Base-by-base conservation (phyloP, 2,797 vertebrate genomes). In the Rhynchotus rufescens region DNA sequence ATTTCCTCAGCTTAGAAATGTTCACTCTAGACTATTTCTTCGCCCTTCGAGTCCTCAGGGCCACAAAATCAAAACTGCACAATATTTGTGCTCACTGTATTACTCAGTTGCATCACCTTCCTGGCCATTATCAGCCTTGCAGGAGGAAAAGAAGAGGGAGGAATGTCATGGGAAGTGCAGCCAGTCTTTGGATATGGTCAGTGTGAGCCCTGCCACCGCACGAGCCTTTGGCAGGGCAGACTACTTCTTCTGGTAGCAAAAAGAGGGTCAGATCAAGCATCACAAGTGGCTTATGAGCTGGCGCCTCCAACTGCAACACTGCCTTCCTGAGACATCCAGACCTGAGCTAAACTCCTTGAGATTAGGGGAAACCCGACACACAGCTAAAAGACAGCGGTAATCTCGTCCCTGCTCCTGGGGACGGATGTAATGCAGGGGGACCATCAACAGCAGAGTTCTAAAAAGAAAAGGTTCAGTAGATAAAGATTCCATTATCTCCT, bases 321-420 rank as follows among this genome's bases (percentile, higher is more conserved):
- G 52, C 30, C 28, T 54, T 19, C 28, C 52, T 30, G 28, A 54
- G 52, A 54, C 28, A 54, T 7, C 28, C 28, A 54, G 28, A 54
- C 28, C 19, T 54, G 28, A n/a, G 52, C 52, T 54, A n/a, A 28
- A 45, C 30, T 23, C 59, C 72, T n/a, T 5, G 30, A 38, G 30
- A 56, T 13, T 16, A 1, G 1, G 21, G 28, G 32, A 32, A 23
- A 45, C 30, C n/a, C 2, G 0, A 57, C 34, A 1, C 3, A 1
- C n/a, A 25, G 56, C 23, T 59, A 17, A 2, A 71, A 38, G 52
- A 30, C 4, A 30, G 52, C 10, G 52, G 52, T 17, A 30, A 19
- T 54, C 25, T 71, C 77, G 9, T 4, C 42, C 44, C 51, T 54
- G 20, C 60, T 49, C 0, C 17, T 54, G 16, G 17, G 0, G 4